Evolutionary conservation across 2,113 vertebrate genomes (phyloP).

Genomic region (Centropristis striata): DNA sequence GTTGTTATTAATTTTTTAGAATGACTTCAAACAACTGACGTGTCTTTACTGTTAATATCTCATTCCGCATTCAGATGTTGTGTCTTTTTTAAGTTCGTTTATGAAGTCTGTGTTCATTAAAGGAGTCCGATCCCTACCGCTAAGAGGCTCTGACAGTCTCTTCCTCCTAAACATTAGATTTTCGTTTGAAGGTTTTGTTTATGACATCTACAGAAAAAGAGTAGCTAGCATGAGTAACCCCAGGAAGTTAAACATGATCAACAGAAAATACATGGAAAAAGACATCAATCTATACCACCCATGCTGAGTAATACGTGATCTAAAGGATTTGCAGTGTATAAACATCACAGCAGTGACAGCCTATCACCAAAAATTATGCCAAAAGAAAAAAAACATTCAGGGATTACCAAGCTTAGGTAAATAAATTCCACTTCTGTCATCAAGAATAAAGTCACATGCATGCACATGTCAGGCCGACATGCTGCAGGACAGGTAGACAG

Average conservation of each 20-base stretch:
- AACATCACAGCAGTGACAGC: slow-evolving; percentile 51
- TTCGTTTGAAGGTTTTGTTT: slow-evolving; percentile 34
- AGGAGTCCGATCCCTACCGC: background rate
- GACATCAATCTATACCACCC: slow-evolving; percentile 1
- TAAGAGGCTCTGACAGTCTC: slow-evolving; percentile 13
- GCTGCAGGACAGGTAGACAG: slow-evolving; percentile 46
- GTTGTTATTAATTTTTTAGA: slow-evolving; percentile 48
- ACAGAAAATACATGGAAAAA: slow-evolving; percentile 21
- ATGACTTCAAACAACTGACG: slow-evolving; percentile 48
- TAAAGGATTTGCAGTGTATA: slow-evolving; percentile 44
- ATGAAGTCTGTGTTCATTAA: slow-evolving; percentile 54
- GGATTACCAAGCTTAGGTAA: slow-evolving; percentile 43
- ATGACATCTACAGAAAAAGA: slow-evolving; percentile 18
- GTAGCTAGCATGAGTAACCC: background rate
- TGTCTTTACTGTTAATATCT: slow-evolving; percentile 44
- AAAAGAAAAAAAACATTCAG: slow-evolving; percentile 37
- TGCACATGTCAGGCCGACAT: slow-evolving; percentile 21
- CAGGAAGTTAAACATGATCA: slow-evolving; percentile 43
- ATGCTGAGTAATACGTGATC: slow-evolving; percentile 54
- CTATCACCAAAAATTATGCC: slow-evolving; percentile 41
- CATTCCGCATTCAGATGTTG: slow-evolving; percentile 44
- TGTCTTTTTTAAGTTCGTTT: slow-evolving; percentile 46
- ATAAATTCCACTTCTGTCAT: slow-evolving; percentile 51
- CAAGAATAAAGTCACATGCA: slow-evolving; percentile 19
- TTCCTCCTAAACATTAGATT: slow-evolving; percentile 36